Base-by-base conservation (phyloP, 2,113 vertebrate genomes). In the Corydoras sp. region DNA sequence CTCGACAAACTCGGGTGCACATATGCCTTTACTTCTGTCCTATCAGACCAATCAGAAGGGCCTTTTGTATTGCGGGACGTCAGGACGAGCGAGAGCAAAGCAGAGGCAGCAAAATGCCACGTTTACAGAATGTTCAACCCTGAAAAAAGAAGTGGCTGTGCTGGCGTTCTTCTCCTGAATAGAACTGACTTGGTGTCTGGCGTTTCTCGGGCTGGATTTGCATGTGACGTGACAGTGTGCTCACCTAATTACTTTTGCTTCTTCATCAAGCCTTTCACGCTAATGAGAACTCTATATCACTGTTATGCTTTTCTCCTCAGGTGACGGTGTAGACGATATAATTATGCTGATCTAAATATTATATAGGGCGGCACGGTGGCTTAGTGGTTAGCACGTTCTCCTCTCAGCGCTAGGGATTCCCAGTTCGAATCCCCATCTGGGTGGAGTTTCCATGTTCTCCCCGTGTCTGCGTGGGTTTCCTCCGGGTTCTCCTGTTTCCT, bases 181-280 rank as follows among this genome's bases (percentile, higher is more conserved):
- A 69, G 49, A 80, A 75, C 66, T 72, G 75, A 72, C 75, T 58
- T 58, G 72, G 58, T 68, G 59, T 29, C 53, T 75, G 61, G 32
- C 67, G 56, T 75, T 77, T 75, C 63, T 31, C 68, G 13, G 29
- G 64, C 50, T 49, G 54, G 72, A 66, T 71, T 66, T 74, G 58
- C 58, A 73, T 64, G 65, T 71, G 68, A 72, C 56, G 35, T 31
- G 66, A 76, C 66, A 79, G 54, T 56, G 14, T n/a, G 31, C 49
- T 74, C 62, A 58, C 62, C 43, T 75, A 69, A 77, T 77, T 75
- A 72, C 59, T 74, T 74, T 73, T 54, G 51, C n/a, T 9, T 35
- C 30, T 63, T 29, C 15, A 24, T 56, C 48, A 10, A 32, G 48
- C 24, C 1, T 61, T 31, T 12, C 43, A 50, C 48, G 61, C 0